A percentile compares a stretch with the other conserved stretches of the same genome.
phyloP scores from a whole-genome alignment of 2,797 vertebrate genomes.

The Onychomys torridus region DNA sequence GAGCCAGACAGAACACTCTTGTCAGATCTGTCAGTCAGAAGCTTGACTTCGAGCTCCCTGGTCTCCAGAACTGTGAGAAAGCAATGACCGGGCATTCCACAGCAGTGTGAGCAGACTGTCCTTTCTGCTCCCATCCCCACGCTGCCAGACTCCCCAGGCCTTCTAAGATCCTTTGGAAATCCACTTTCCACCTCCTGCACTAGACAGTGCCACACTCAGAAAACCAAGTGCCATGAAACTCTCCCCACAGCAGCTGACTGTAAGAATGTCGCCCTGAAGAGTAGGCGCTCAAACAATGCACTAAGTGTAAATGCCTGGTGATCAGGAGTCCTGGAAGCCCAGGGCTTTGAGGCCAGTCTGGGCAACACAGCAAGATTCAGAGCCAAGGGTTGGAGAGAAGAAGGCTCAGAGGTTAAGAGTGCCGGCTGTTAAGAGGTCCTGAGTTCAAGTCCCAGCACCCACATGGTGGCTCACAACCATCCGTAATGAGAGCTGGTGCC shows the following conservation, averaged over 20 bases:
- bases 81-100: background rate
- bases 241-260: background rate
- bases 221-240: background rate
- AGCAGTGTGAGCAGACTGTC: background rate
- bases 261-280: background rate
- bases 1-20: background rate
- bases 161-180: background rate
- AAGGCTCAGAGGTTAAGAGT: no score
- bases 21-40: background rate
- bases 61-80: background rate
- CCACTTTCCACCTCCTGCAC: conserved; percentile 6
- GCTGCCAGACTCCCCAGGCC: background rate
- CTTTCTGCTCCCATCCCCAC: background rate
- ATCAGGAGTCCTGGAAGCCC: background rate
- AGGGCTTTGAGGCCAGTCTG: background rate
- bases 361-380: background rate
- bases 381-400: background rate
- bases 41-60: background rate
- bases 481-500: no score
- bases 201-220: background rate
- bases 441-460: no score
- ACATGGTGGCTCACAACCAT: no score
- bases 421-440: no score
- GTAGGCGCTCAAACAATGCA: background rate
- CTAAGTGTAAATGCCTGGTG: background rate